Evolutionary conservation across 53 echinoderm and acorn worm genomes (phyloP), one percentile per base, ranked within the genome.

Genomic region (Actinopyga echinites): DNA sequence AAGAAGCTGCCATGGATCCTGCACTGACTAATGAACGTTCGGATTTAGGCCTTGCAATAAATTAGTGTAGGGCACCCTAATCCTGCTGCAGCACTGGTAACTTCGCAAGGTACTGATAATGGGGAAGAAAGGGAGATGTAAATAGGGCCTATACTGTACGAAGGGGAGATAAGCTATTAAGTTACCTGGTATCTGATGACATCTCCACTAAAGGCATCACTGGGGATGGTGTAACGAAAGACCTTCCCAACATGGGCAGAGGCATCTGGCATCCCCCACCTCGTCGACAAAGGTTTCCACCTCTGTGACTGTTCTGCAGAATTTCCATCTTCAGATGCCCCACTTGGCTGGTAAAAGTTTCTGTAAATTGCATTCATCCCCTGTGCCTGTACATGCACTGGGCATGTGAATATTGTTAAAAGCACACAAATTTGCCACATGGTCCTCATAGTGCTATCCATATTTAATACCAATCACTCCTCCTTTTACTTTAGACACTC

Each of bases 191-290:
- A 99, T 89, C 68, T 88, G 40, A 86, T 57, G 20, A 92, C 83
- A 71, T 95, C 97, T 79, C 99, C 99, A 53, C 86, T 82, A 78
- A 99, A 99, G 52, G 97, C 94, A 71, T 95, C 92, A 40, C 74
- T 86, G 53, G 99, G 99, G 71, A 99, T 95, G 65, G 85, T 71
- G 64, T 89, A 91, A 40, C 88, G 92, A 85, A 99, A 99, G 22
- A 95, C 94, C 79, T 89, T 88, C 45, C 99, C 95, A 32, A 99
- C 95, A 49, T 86, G 90, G 35, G 99, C 94, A 54, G 85, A 82
- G 34, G 90, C 84, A 53, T 99, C 99, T 9, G 92, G 92, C 63
- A 92, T 88, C 56, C 94, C 99, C 78, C 86, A 86, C 52, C 92
- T 85, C 26, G 89, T 75, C 1, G 95, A 91, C 12, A 95, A 90